Conservation (phyloP, 2,797 vertebrate species). For the Premnoplex brunnescens region DNA sequence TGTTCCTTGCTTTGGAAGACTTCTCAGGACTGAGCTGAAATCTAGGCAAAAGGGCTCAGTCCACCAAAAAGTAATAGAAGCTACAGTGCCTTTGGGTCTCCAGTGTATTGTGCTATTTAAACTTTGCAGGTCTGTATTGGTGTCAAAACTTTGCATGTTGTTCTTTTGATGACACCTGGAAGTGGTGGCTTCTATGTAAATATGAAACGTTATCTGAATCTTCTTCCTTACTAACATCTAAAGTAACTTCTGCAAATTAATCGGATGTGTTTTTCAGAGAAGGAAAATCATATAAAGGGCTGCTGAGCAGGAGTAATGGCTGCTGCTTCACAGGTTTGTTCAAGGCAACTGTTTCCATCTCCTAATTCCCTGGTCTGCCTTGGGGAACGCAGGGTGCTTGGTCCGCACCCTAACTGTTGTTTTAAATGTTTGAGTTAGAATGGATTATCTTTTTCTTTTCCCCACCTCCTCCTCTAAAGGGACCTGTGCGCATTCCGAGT, state of each 20-base stretch:
- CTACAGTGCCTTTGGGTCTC: background rate
- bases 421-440: background rate
- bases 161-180: background rate
- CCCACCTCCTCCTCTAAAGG: background rate
- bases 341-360: background rate
- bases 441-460: background rate
- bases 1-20: background rate
- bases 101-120: background rate
- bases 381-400: background rate
- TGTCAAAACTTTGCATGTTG: background rate
- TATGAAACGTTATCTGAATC: background rate
- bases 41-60: background rate
- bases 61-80: background rate
- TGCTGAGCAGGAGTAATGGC: background rate
- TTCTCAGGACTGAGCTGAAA: background rate
- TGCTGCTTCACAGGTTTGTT: background rate
- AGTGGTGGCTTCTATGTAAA: background rate
- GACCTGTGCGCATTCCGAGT: background rate
- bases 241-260: background rate
- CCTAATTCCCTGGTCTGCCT: background rate
- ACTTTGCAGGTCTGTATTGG: background rate
- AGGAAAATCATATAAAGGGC: background rate
- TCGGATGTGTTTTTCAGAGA: background rate
- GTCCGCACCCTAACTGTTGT: background rate
- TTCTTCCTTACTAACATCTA: background rate